Evolutionary conservation across 2,113 vertebrate species (phyloP).

Genomic region (Protobothrops mucrosquamatus): DNA sequence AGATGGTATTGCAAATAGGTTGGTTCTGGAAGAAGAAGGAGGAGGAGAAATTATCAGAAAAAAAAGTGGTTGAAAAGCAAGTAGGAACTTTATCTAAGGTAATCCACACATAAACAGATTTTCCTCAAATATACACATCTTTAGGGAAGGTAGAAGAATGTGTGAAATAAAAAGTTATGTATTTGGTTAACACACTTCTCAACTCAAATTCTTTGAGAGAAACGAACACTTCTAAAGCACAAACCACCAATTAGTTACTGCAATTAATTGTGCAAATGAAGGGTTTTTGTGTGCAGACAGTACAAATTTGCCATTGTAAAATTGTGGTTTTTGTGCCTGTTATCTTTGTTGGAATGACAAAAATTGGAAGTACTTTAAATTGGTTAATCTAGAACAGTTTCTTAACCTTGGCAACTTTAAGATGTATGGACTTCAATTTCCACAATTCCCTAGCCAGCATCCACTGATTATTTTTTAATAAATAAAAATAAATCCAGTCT

Average conservation of each 20-base stretch:
- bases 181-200: background rate
- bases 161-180: background rate
- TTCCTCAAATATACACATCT: background rate
- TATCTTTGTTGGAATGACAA: background rate
- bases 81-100: background rate
- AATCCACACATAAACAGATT: background rate
- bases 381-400: background rate
- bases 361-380: background rate
- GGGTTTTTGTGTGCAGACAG: background rate
- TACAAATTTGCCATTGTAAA: background rate
- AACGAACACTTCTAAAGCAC: background rate
- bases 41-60: background rate
- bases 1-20: conserved; percentile 40
- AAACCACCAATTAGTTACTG: background rate
- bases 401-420: background rate
- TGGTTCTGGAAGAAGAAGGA: conserved; percentile 31
- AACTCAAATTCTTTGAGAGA: background rate
- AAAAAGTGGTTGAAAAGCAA: background rate
- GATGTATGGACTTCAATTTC: background rate
- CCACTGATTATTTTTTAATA: background rate
- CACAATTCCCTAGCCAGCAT: background rate
- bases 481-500: background rate
- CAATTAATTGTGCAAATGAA: background rate
- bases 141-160: background rate
- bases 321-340: background rate